These are phyloP conservation scores for Xestia rhomboidea DNA, from an alignment of 2,888 invertebrate species.

Conservation along the genomic window DNA sequence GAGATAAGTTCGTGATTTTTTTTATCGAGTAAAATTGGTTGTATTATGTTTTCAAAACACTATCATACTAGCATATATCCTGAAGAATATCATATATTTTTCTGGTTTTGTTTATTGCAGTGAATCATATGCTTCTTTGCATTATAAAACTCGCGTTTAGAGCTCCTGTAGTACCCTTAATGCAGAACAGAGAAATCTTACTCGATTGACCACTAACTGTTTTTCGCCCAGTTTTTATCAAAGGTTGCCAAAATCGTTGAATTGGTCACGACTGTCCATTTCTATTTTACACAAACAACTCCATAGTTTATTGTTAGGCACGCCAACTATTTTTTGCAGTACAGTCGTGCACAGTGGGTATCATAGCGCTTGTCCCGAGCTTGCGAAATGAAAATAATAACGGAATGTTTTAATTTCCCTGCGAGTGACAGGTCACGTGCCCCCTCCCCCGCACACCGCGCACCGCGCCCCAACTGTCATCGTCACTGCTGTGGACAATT, in stretches of 20 bases:
- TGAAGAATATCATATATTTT: too few species aligned
- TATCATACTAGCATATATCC: too few species aligned
- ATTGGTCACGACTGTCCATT: constrained; percentile 59
- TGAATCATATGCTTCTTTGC: too few species aligned
- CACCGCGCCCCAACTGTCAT: constrained; percentile 81
- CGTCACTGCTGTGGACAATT: constrained; percentile 89
- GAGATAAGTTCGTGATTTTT: too few species aligned
- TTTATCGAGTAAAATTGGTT: too few species aligned
- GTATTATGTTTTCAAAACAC: too few species aligned
- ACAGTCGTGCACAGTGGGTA: constrained; percentile 55
- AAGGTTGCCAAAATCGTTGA: constrained; percentile 55
- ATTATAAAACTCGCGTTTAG: too few species aligned
- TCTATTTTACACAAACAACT: constrained; percentile 55
- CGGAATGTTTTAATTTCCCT: constrained; percentile 91
- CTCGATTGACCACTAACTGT: constrained; percentile 28
- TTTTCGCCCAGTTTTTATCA: constrained; percentile 49
- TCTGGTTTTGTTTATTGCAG: too few species aligned
- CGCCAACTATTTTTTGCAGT: constrained; percentile 59
- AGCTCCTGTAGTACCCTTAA: too few species aligned
- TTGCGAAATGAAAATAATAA: constrained; percentile 86
- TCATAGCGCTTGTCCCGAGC: constrained; percentile 50
- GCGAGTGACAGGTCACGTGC: constrained; percentile 91
- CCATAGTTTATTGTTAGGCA: constrained; percentile 54
- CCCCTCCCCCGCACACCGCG: constrained; percentile 66
- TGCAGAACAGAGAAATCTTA: constrained; percentile 49